Evolutionary conservation across 2,797 vertebrate genomes (phyloP).

Genomic region (Lagocephalus sceleratus): DNA sequence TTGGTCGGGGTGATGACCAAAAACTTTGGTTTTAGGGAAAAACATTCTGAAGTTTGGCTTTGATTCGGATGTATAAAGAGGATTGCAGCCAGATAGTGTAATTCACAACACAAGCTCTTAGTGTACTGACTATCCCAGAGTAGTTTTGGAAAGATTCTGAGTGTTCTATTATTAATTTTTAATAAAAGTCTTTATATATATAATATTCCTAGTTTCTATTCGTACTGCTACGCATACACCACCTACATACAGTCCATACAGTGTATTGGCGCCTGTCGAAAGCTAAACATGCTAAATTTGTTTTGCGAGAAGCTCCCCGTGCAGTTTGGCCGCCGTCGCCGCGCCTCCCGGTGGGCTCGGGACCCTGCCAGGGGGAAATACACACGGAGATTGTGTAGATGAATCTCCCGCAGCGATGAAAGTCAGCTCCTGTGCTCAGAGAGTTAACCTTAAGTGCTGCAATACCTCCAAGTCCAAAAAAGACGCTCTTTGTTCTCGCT

Average conservation of each 20-base stretch:
- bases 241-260: slow-evolving; percentile 4
- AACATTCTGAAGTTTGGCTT: too few species aligned
- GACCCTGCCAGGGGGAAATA: slow-evolving; percentile 23
- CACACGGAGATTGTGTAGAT: slow-evolving; percentile 40
- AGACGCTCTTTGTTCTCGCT: slow-evolving; percentile 60
- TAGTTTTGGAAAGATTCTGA: not conserved
- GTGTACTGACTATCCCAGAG: too few species aligned
- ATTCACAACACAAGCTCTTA: too few species aligned
- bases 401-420: slow-evolving; percentile 48
- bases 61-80: too few species aligned
- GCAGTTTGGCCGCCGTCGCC: slow-evolving; percentile 33
- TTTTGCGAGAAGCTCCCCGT: slow-evolving; percentile 51
- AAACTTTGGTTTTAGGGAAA: too few species aligned
- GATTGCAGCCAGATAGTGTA: too few species aligned
- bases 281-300: slow-evolving; percentile 46
- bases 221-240: not conserved
- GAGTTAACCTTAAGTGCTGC: slow-evolving; percentile 65
- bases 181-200: not conserved
- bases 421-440: slow-evolving; percentile 50
- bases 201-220: not conserved
- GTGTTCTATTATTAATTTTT: not conserved
- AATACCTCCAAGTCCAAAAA: slow-evolving; percentile 50
- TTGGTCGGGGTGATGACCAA: too few species aligned
- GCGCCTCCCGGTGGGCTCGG: slow-evolving; percentile 38
- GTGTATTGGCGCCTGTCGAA: slow-evolving; percentile 25